These are phyloP conservation scores for Cydia amplana DNA, from an alignment of 1,140 invertebrate species.

Conservation along the genomic window DNA sequence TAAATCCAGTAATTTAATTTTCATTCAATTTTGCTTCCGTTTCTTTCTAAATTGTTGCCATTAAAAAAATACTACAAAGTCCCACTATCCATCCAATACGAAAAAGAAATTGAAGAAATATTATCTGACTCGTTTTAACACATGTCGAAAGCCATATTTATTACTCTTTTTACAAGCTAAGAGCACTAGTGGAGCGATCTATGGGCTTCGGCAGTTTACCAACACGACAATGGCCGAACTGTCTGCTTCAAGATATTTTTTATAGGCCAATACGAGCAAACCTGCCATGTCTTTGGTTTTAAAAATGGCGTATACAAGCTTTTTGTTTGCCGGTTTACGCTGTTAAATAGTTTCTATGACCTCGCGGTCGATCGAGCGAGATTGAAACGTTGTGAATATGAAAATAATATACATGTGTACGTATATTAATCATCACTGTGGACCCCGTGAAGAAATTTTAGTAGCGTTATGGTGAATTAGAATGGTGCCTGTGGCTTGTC, in stretches of 20 bases:
- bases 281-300: constrained; percentile 81
- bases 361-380: constrained; percentile 63
- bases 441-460: constrained; percentile 73
- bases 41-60: constrained; percentile 52
- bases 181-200: constrained; percentile 78
- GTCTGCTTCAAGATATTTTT: constrained; percentile 77
- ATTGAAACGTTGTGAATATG: constrained; percentile 77
- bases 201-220: constrained; percentile 79
- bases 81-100: neutral
- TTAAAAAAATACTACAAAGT: constrained; percentile 47
- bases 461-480: constrained; percentile 79
- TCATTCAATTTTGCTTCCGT: constrained; percentile 21
- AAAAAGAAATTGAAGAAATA: constrained; percentile 51
- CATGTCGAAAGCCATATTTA: constrained; percentile 76
- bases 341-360: constrained; percentile 74
- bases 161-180: constrained; percentile 77
- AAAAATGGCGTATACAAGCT: constrained; percentile 81
- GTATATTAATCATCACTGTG: constrained; percentile 74
- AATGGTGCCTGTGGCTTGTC: constrained; percentile 79
- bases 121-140: constrained; percentile 75
- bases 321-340: constrained; percentile 80
- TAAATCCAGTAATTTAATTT: neutral
- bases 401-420: constrained; percentile 79
- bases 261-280: constrained; percentile 77
- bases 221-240: constrained; percentile 80